Evolutionary conservation across 2,113 vertebrate genomes (phyloP), one percentile per base, ranked within the genome.

Genomic region (Illadopsis cleaveri): DNA sequence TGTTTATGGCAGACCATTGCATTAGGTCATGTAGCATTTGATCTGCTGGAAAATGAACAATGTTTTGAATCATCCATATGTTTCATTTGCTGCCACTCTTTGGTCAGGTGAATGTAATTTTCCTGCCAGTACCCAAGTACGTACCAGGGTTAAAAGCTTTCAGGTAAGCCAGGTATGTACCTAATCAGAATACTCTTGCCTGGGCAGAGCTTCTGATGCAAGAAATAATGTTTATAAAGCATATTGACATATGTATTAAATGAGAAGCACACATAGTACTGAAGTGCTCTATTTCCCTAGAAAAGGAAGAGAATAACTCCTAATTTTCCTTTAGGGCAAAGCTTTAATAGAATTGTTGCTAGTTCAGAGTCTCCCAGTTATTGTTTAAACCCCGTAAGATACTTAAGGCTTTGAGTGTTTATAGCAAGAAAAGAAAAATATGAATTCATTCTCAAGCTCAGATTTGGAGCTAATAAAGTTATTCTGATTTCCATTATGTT

Each of bases 311-410:
- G 24, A 90, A 13, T 64, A 72, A 93, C 37, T 82, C 70, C 88
- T 92, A 91, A 92, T 94, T 93, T 93, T 97, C 91, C 91, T 92
- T 91, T 80, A 88, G 89, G 84, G 70, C 33, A 86, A 86, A 80
- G 58, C 76, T 94, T 93, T 93, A 90, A 87, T 66, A 90, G 86
- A 91, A 80, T 89, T 6, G 0, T 69, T 82, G 62, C 69, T 84
- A n/a, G 30, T 79, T 90, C 80, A 51, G 57, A 79, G 80, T 90
- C 86, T 88, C 91, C 56, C 50, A 73, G 79, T 89, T 95, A 93
- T 86, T 94, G 93, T 82, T 95, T 89, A 95, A 97, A 69, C 76
- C 91, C 79, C 79, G 6, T 45, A 93, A 94, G 91, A 88, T 94
- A 82, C 76, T 93, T 66, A 68, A 83, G 54, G 58, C 84, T 91